Conservation (phyloP, 2,888 invertebrate species). For the Stegana nigrithorax region DNA sequence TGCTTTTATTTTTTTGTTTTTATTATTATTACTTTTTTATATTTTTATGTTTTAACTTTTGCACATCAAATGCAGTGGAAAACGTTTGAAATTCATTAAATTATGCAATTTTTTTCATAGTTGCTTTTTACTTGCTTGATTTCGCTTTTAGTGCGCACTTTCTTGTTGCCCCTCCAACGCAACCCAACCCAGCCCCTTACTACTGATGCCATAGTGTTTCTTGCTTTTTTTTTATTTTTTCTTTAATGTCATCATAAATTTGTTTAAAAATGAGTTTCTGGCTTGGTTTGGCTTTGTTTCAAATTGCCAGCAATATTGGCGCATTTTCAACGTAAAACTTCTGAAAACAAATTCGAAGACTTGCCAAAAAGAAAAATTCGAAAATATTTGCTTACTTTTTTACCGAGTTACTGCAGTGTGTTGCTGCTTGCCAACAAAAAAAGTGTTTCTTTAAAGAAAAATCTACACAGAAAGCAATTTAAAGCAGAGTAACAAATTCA, state of each 20-base stretch:
- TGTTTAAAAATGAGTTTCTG: constrained; percentile 42
- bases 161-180: too few species aligned
- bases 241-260: constrained; percentile 44
- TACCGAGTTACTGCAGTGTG: neutral
- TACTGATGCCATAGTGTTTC: neutral
- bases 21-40: constrained; percentile 44
- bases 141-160: too few species aligned
- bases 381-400: neutral
- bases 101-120: constrained; percentile 46
- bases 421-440: neutral
- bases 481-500: too few species aligned
- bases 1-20: constrained; percentile 19
- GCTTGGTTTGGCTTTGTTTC: constrained; percentile 48
- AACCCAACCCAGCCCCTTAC: neutral
- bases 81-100: constrained; percentile 39
- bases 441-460: too few species aligned
- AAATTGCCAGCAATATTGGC: constrained; percentile 20
- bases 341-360: neutral
- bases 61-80: constrained; percentile 47
- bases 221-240: constrained; percentile 39
- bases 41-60: constrained; percentile 30
- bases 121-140: too few species aligned
- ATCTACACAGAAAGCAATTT: too few species aligned
- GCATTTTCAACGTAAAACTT: neutral
- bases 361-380: neutral